Evolutionary conservation across 2,888 invertebrate genomes (phyloP).

Genomic region (Diarsia dahlii): DNA sequence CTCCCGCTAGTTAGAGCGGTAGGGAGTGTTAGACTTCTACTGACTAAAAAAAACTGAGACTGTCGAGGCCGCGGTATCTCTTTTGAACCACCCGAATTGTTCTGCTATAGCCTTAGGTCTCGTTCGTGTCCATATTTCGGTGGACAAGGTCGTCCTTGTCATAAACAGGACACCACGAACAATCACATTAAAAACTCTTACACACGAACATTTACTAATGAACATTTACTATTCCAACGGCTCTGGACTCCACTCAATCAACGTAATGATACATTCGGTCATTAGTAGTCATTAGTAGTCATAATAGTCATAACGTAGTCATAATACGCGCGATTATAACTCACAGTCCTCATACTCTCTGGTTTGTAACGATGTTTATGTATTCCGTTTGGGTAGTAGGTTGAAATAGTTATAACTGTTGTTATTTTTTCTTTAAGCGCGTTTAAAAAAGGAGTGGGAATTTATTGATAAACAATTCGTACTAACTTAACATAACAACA

Average conservation of each 20-base stretch:
- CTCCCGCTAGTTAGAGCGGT: no score
- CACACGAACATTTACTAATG: constrained; percentile 20
- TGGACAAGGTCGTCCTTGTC: no score
- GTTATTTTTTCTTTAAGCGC: background rate
- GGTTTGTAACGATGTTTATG: constrained; percentile 1
- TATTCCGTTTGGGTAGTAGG: background rate
- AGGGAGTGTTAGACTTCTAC: no score
- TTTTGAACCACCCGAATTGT: no score
- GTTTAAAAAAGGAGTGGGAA: background rate
- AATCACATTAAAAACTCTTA: constrained; percentile 24
- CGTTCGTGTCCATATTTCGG: no score
- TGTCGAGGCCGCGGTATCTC: no score
- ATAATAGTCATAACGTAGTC: constrained; percentile 14
- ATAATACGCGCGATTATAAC: constrained; percentile 32
- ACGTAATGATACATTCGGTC: constrained; percentile 31
- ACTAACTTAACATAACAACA: no score
- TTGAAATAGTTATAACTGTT: background rate
- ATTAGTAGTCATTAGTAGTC: constrained; percentile 13
- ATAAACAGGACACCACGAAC: background rate
- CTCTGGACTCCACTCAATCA: constrained; percentile 39
- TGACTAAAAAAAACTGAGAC: no score
- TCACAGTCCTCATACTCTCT: constrained; percentile 6
- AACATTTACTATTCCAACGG: constrained; percentile 12
- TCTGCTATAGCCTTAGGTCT: no score
- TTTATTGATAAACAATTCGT: background rate